phyloP scores from a whole-genome alignment of 2,888 invertebrate species.

The Sceliomorpha sp. region DNA sequence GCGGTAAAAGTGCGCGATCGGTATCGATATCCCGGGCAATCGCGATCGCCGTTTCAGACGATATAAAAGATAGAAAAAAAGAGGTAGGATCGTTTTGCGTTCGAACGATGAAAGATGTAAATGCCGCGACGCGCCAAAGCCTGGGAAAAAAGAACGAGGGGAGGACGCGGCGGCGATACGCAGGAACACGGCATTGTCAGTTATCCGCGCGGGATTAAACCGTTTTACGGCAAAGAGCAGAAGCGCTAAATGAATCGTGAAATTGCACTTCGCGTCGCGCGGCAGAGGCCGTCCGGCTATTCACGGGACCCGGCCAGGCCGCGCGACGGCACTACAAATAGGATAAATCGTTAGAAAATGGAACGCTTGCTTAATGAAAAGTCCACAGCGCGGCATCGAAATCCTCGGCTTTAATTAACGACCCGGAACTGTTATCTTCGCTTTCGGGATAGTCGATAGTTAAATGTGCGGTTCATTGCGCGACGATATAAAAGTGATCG shows the following conservation, averaged over 20 bases:
- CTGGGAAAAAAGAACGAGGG: conserved; percentile 27
- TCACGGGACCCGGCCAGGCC: conserved; percentile 17
- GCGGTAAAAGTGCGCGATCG: conserved; percentile 39
- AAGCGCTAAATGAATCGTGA: conserved; percentile 70
- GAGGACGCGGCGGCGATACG: too few relatives aligned
- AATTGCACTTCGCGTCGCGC: conserved; percentile 58
- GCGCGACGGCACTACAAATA: conserved; percentile 50
- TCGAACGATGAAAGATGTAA: conserved; percentile 27
- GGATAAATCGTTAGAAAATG: conserved; percentile 62
- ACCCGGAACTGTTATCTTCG: conserved; percentile 54
- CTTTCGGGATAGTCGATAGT: too few relatives aligned
- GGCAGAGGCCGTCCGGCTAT: conserved; percentile 14
- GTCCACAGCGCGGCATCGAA: conserved; percentile 59
- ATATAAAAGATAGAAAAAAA: conserved; percentile 16
- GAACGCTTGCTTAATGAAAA: conserved; percentile 67
- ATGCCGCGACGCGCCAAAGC: conserved; percentile 1
- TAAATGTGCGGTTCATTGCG: too few relatives aligned
- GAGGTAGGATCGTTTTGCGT: conserved; percentile 1
- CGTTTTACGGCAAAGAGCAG: conserved; percentile 53
- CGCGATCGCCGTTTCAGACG: conserved; percentile 1
- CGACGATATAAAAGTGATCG: too few relatives aligned
- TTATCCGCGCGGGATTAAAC: conserved; percentile 68
- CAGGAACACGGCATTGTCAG: conserved; percentile 60
- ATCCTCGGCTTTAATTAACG: conserved; percentile 67
- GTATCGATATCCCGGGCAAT: conserved; percentile 32